Evolutionary conservation across 53 echinoderm and acorn worm genomes (phyloP), one percentile per base, ranked within the genome.

Genomic region (Patiria pectinifera): DNA sequence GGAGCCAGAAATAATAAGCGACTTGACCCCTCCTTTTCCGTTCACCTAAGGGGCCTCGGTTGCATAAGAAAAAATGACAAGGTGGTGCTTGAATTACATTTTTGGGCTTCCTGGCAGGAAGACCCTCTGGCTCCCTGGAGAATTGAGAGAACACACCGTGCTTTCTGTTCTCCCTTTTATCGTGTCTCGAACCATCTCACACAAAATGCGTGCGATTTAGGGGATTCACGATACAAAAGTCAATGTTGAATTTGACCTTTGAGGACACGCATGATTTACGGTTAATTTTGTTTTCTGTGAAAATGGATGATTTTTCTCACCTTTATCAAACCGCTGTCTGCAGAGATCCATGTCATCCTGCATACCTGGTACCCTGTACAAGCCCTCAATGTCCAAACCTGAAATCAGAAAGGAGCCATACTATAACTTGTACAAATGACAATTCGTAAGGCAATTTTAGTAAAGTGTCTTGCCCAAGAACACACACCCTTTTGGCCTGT

Each of bases 331-430:
- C 82, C 97, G 83, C 25, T 97, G 95, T 82, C 92, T 97, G 87
- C 97, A 93, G 13, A 94, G 77, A 49, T 99, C 99, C 26, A 99
- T 94, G 86, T 99, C 99, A 70, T 99, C 99, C 45, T 96, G 96
- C 91, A 97, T 90, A 24, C 96, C 98, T 59, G 98, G 96, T 76
- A 98, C 82, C 91, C 98, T 95, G 95, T 98, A 98, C 26, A 98
- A 45, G 6, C 98, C 98, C 91, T 98, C 98, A 23, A 72, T 21
- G 2, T 93, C 91, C 78, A 98, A 76, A 91, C 98, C 98, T 98
- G 35, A 16, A 53, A 35, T 69, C 15, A 48, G n/a, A 75, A 92
- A 59, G 78, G 59, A 15, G 86, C 71, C 74, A 72, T 45, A 71
- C 83, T 82, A n/a, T 83, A 53, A 46, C 48, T 70, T 26, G 44